Evolutionary conservation across 1,140 invertebrate species (phyloP).

Genomic region (Hyphantria cunea): DNA sequence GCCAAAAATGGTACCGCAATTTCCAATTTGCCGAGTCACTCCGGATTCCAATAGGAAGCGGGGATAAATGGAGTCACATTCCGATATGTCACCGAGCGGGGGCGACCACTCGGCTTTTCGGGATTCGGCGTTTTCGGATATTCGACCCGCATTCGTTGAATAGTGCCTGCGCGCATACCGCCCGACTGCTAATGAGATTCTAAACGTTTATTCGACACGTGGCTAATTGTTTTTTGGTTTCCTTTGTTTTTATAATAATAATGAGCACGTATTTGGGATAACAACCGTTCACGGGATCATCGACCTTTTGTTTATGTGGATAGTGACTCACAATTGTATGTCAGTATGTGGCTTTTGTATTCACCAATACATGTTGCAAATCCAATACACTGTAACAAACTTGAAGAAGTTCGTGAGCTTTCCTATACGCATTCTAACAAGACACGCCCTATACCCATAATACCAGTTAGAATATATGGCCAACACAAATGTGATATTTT

Average conservation of each 20-base stretch:
- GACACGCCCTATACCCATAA: no score
- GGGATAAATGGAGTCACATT: constrained; percentile 81
- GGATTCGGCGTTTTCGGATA: constrained; percentile 62
- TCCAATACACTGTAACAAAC: no score
- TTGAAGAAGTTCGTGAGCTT: no score
- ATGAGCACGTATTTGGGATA: constrained; percentile 20
- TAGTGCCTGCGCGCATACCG: constrained; percentile 52
- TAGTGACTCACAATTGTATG: no score
- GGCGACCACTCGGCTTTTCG: constrained; percentile 65
- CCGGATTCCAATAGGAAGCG: constrained; percentile 81
- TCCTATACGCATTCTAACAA: no score
- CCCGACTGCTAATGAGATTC: constrained; percentile 54
- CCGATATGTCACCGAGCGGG: constrained; percentile 78
- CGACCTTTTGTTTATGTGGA: constrained; percentile 13
- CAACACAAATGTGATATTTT: no score
- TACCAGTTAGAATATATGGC: no score
- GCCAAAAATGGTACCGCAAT: constrained; percentile 78
- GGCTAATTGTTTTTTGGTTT: constrained; percentile 34
- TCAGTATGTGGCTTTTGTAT: no score
- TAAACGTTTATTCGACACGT: constrained; percentile 36
- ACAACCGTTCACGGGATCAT: constrained; percentile 10
- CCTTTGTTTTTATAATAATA: constrained; percentile 23
- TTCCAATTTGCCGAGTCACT: constrained; percentile 80
- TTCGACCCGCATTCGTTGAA: constrained; percentile 50
- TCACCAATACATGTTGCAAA: no score